Conservation (phyloP, 2,888 invertebrate genomes). For the Meiosimyza platycephala region DNA sequence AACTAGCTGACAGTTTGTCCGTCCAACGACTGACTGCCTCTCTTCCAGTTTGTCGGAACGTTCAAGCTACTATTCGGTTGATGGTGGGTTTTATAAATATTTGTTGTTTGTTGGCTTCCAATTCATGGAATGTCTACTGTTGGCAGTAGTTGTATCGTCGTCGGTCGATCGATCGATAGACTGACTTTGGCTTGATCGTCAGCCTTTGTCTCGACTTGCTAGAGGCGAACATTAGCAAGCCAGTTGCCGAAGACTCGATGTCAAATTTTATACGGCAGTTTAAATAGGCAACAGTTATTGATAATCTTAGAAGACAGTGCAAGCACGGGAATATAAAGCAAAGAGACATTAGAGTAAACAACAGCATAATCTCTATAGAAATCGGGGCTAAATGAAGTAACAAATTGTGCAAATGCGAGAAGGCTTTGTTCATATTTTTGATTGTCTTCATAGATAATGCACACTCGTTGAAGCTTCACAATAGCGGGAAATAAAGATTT, state of each 20-base stretch:
- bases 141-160: background rate
- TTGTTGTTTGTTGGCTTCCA: constrained; percentile 20
- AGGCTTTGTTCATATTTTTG: background rate
- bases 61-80: too few species aligned
- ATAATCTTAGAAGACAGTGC: constrained; percentile 21
- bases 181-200: constrained; percentile 23
- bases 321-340: constrained; percentile 3
- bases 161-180: constrained; percentile 5
- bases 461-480: constrained; percentile 10
- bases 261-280: constrained; percentile 23
- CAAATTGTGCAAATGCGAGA: background rate
- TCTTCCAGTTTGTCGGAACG: too few species aligned
- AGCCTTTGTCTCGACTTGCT: background rate
- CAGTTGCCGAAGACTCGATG: constrained; percentile 4
- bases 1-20: constrained; percentile 11
- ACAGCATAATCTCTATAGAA: constrained; percentile 12
- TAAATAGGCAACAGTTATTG: constrained; percentile 31
- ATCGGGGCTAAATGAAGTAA: constrained; percentile 12
- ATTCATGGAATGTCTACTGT: constrained; percentile 16
- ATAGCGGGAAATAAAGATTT: too few species aligned
- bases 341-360: constrained; percentile 21
- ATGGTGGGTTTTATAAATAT: constrained; percentile 2
- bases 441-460: constrained; percentile 18
- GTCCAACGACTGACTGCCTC: background rate
- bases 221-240: background rate